Conservation (phyloP, 2,888 invertebrate genomes). For the Subacronicta megacephala region DNA sequence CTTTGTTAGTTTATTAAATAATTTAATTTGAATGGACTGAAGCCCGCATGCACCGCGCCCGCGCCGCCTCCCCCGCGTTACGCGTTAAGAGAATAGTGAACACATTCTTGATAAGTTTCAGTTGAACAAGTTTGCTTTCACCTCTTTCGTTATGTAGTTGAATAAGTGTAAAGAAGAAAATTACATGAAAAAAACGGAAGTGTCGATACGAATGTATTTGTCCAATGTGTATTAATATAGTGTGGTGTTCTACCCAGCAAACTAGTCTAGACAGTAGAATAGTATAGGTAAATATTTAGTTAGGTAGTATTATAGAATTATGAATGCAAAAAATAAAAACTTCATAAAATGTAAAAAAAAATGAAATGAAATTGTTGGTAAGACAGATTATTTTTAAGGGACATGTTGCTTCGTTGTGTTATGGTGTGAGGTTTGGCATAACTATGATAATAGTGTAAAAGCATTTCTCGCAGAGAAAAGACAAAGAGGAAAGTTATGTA, state of each 20-base stretch:
- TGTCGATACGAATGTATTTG: slow-evolving; percentile 88
- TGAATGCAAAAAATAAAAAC: slow-evolving; percentile 90
- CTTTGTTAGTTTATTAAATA: slow-evolving; percentile 89
- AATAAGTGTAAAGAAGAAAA: slow-evolving; percentile 88
- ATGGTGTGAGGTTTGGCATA: slow-evolving; percentile 88
- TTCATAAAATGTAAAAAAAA: slow-evolving; percentile 90
- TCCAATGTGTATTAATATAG: slow-evolving; percentile 89
- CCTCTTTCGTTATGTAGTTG: slow-evolving; percentile 89
- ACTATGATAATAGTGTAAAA: slow-evolving; percentile 87
- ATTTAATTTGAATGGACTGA: slow-evolving; percentile 89
- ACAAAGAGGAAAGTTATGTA: slow-evolving; percentile 85
- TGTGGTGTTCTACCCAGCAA: slow-evolving; percentile 89
- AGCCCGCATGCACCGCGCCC: slow-evolving; percentile 72
- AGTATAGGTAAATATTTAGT: slow-evolving; percentile 89
- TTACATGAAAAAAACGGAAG: slow-evolving; percentile 83
- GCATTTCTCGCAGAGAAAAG: slow-evolving; percentile 87
- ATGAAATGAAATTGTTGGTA: slow-evolving; percentile 90
- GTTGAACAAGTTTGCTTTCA: slow-evolving; percentile 88
- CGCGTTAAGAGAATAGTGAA: slow-evolving; percentile 81
- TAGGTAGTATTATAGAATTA: slow-evolving; percentile 88
- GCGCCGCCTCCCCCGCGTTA: slow-evolving; percentile 67
- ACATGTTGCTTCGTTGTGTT: slow-evolving; percentile 90
- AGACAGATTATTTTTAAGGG: slow-evolving; percentile 91
- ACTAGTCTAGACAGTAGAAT: slow-evolving; percentile 90
- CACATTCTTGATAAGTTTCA: slow-evolving; percentile 87